Conservation (phyloP, 2,888 invertebrate genomes). For the Lasioglossum morio region DNA sequence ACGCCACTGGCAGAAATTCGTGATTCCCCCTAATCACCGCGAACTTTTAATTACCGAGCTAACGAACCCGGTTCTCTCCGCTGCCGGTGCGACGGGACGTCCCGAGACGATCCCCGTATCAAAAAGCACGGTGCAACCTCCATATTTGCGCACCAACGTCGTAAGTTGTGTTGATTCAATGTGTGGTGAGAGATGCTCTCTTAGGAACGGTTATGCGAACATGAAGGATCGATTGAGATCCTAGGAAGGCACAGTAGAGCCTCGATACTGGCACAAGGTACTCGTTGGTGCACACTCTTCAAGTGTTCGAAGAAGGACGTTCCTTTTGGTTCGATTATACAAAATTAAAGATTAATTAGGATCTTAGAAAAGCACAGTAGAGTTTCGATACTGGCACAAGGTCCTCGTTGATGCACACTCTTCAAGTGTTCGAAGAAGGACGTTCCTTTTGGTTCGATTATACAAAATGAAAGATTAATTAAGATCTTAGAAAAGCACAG, state of each 20-base stretch:
- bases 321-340: too few relatives aligned
- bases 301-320: too few relatives aligned
- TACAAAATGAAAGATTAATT: neutral
- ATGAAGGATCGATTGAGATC: neutral
- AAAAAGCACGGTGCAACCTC: neutral
- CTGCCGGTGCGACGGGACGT: neutral
- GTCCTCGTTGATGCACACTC: too few relatives aligned
- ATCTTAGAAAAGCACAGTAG: too few relatives aligned
- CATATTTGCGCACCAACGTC: neutral
- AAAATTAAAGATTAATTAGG: too few relatives aligned
- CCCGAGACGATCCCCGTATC: neutral
- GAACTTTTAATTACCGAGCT: conserved; percentile 5
- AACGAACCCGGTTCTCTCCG: neutral
- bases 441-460: too few relatives aligned
- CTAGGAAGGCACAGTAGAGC: neutral
- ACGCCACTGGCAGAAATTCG: neutral
- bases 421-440: too few relatives aligned
- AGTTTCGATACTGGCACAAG: too few relatives aligned
- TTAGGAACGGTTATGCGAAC: neutral
- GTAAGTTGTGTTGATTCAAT: neutral
- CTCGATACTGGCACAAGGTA: neutral
- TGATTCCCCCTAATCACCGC: neutral
- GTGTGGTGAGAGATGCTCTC: neutral
- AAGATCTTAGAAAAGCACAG: neutral
- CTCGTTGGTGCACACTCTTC: neutral